Base-by-base conservation (phyloP, 2,888 invertebrate species). In the Parthenolecanium corni region DNA sequence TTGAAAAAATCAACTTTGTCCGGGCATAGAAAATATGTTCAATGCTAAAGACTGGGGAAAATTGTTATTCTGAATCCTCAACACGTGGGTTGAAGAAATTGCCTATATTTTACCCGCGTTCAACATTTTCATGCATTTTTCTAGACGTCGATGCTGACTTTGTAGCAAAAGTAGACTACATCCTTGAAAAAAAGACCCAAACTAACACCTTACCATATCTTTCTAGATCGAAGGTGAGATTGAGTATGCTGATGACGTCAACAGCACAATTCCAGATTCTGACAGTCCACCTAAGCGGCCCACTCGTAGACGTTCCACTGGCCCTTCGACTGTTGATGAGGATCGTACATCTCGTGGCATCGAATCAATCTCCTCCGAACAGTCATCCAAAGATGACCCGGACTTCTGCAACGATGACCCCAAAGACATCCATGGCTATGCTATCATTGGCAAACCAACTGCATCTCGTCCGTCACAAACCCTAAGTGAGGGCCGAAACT, bases 301-400 rank as follows among this genome's bases (percentile, higher is more conserved):
- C 20, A 66, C 66, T 24, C 66, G 70, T 42, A 69, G 77, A 64
- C 73, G 80, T 40, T 82, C 81, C 5, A 77, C 82, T 61, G 79
- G 80, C 1, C 72, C 74, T 0, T 75, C 75, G 9, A 71, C 79
- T 31, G 79, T 79, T 62, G 85, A 86, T 67, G 85, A 85, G 65
- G 85, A 85, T 68, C 78, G 83, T 36, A 85, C 84, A 6, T 85
- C 85, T 0, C 81, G 80, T 65, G 85, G 82, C 0, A 83, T 82
- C 1, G 85, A 85, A 65, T 84, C 85, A 0, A 72, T 84, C 51
- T 76, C 75, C 11, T 73, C 80, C 31, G 80, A 80, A 18, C 69
- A 69, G 71, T 71, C 71, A 0, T 73, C 72, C 6, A 70, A 74
- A 1, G 67, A 71, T 62, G 23, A 54, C 62, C 5, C 12, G 5